Base-by-base conservation (phyloP, 2,888 invertebrate genomes). In the Morpho achilles region DNA sequence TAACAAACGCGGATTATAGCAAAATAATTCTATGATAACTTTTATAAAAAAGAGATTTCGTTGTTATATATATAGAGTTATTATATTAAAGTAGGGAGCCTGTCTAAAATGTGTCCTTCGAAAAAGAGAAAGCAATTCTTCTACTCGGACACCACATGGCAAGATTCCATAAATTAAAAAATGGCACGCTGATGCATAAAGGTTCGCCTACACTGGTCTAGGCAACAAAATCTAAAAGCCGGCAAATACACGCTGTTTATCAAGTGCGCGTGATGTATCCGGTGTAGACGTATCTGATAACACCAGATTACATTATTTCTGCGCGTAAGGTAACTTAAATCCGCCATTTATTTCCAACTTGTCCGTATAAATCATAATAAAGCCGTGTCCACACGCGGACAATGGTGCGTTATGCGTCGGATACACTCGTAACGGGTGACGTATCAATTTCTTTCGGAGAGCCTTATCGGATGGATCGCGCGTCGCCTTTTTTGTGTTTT, bases 361-460 rank as follows among this genome's bases (percentile, higher is more conserved):
- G 64, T 59, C 51, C 10, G 45, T 60, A 65, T 70, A 72, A 71
- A 72, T 70, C 69, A 71, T 72, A 68, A 69, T 65, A 65, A 67
- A 67, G 64, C 65, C 60, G 64, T 64, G 61, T 66, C 66, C 65
- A 61, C 62, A 65, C 67, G 66, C 57, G 67, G 63, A 69, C 70
- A 69, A 70, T 68, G 69, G 69, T 69, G 67, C 67, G 67, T 68
- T 67, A 69, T 67, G 69, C 69, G 67, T 67, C 63, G 63, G 62
- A 63, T 61, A 61, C 66, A 61, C 68, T 62, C 60, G 69, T 67
- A 69, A 67, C 67, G 69, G 63, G 68, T 75, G 69, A 74, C 73
- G 71, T 76, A 75, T 76, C 74, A 74, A 74, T 76, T 75, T 73
- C 73, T 64, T 64, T 67, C 65, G 68, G 65, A 63, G 60, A 62